Conservation (phyloP, 2,113 vertebrate species). For the Leucosticte australis region DNA sequence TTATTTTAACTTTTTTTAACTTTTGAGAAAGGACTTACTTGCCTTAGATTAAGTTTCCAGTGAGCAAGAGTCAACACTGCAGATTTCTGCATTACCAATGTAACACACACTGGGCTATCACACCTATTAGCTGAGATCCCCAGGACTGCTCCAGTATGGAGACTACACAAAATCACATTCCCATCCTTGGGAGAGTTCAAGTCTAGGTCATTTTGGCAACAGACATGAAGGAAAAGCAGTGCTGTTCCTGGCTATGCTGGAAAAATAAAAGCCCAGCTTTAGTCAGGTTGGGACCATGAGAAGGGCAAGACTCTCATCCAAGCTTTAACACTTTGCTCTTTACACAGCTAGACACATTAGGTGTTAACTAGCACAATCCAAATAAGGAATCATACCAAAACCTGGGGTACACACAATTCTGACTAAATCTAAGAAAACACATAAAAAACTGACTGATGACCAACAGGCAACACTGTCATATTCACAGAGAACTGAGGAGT, state of each 20-base stretch:
- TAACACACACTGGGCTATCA: not conserved
- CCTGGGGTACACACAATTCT: not conserved
- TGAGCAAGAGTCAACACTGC: not conserved
- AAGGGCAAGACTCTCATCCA: not conserved
- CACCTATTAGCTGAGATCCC: not conserved
- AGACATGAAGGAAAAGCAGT: not conserved
- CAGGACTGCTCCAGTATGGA: not conserved
- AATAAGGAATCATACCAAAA: not conserved
- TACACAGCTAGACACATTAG: not conserved
- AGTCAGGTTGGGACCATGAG: rapidly evolving
- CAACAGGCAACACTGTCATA: not conserved
- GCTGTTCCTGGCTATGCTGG: not conserved
- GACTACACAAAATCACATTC: not conserved
- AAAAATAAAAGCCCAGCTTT: not conserved
- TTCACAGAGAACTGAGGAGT: not conserved
- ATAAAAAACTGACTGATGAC: not conserved
- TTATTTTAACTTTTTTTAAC: no score
- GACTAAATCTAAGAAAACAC: not conserved
- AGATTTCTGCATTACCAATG: not conserved
- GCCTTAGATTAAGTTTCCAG: not conserved
- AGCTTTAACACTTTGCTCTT: not conserved
- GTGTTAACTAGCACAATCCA: not conserved
- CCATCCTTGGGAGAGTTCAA: not conserved
- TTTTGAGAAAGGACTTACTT: not conserved
- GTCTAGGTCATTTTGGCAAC: not conserved